phyloP scores from a whole-genome alignment of 1,140 invertebrate species.

The Bombus waltoni region DNA sequence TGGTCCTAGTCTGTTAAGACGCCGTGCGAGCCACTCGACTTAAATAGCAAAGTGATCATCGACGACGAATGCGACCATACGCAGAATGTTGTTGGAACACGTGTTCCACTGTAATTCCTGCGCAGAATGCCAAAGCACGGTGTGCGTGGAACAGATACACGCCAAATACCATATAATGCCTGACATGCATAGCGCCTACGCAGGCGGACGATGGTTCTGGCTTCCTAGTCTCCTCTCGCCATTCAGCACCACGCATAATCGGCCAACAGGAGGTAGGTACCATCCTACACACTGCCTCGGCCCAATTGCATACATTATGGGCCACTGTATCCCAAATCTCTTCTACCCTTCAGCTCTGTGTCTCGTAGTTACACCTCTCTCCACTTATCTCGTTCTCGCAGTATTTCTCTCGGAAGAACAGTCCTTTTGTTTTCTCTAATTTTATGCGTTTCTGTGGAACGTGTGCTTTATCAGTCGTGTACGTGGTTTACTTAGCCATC shows the following conservation, averaged over 20 bases:
- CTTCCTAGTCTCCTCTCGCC: constrained; percentile 18
- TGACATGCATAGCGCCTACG: constrained; percentile 30
- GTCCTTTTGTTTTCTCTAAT: not conserved
- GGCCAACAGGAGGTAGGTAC: constrained; percentile 38
- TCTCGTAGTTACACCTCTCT: not conserved
- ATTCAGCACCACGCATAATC: constrained; percentile 55
- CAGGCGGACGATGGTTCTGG: not conserved
- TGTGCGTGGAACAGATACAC: constrained; percentile 29
- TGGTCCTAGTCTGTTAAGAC: too few relatives aligned
- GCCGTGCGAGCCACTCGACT: too few relatives aligned
- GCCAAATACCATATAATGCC: constrained; percentile 64
- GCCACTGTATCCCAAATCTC: constrained; percentile 49
- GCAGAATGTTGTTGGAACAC: constrained; percentile 14
- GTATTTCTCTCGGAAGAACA: not conserved
- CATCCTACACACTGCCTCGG: constrained; percentile 37
- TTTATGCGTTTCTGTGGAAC: not conserved
- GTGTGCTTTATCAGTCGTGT: not conserved
- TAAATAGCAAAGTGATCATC: not conserved
- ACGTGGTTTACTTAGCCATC: not conserved
- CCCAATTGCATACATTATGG: constrained; percentile 69
- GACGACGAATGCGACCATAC: not conserved
- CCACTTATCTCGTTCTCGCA: constrained; percentile 20
- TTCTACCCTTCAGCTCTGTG: constrained; percentile 13
- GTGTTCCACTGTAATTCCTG: constrained; percentile 36
- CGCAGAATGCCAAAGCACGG: constrained; percentile 33